Base-by-base conservation (phyloP, 1,140 invertebrate genomes). In the Neodiprion fabricii region DNA sequence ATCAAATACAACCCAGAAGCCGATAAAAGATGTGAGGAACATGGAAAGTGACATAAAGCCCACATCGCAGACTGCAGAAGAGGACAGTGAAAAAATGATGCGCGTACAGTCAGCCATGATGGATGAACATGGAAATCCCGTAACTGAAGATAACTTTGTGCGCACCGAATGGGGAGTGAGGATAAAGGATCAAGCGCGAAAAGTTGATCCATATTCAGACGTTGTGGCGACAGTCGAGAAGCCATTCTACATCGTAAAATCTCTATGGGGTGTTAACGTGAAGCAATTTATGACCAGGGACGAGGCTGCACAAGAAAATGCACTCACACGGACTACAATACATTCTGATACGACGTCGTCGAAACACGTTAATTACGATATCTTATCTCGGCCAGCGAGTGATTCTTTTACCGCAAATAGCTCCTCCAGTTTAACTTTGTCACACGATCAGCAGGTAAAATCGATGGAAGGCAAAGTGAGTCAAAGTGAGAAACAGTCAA, bases 1-100 rank as follows among this genome's bases (percentile, higher is more conserved):
- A 67, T 82, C 82, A 21, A 83, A 82, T 74, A 77, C 80, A 73
- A 80, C 84, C 9, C 79, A 82, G 74, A 83, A 81, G 48, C 79
- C 49, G 40, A 70, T 80, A 8, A 85, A 84, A 67, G 80, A 81
- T 1, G 75, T 85, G 7, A 79, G 80, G 67, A 82, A 82, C 28
- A 67, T 78, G 81, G 49, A 85, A 82, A 78, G 84, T 65, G 12
- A 14, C 17, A 11, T 5, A 12, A 69, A 69, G 40, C 67, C 67
- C 0, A 21, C 21, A 17, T 14, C 8, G 40, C 61, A 21, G 61
- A 5, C 12, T 65, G 21, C 67, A 47, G 68, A 69, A 69, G 23
- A 69, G 11, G 23, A 23, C 21, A 12, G 21, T 14, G 11, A 61
- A 61, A 17, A 61, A 17, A 17, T 61, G 11, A 61, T 17, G 53